Conservation (phyloP, 64 coral and sea anemone genomes). For the Pachyseris speciosa region DNA sequence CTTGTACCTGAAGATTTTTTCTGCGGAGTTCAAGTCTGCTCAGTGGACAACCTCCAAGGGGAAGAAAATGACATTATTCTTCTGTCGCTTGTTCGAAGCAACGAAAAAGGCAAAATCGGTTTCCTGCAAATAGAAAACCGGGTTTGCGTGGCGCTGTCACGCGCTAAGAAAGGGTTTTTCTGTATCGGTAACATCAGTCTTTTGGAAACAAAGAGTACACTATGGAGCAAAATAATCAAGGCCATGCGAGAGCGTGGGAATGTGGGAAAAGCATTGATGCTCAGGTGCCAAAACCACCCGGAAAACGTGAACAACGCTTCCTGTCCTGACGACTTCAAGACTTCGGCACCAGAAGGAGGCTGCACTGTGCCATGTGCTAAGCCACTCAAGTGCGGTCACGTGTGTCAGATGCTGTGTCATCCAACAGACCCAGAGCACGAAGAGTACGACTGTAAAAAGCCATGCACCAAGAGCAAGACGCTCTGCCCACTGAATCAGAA, state of each 20-base stretch:
- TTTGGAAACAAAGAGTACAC: constrained; percentile 3
- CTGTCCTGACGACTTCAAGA: neutral
- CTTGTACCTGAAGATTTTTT: constrained; percentile 79
- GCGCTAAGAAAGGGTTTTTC: no score
- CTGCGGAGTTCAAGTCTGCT: constrained; percentile 62
- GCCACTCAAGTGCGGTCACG: constrained; percentile 54
- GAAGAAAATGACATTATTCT: no score
- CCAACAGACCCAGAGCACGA: constrained; percentile 42
- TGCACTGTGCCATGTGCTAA: constrained; percentile 36
- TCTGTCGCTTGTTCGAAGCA: no score
- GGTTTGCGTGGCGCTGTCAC: no score
- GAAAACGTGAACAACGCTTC: constrained; percentile 33
- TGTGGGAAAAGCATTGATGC: neutral
- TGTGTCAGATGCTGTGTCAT: constrained; percentile 53
- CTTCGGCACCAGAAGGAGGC: constrained; percentile 49
- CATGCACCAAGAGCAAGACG: neutral
- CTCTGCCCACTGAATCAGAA: no score
- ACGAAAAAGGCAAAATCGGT: constrained; percentile 71
- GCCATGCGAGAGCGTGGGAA: constrained; percentile 49
- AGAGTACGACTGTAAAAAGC: constrained; percentile 40
- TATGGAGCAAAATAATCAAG: constrained; percentile 59
- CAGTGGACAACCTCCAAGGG: no score
- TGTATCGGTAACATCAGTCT: no score
- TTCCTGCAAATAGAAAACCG: constrained; percentile 78
- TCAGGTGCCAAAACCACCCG: constrained; percentile 44